Evolutionary conservation across 2,888 invertebrate species (phyloP), one percentile per base, ranked within the genome.

Genomic region (Sepiola atlantica): DNA sequence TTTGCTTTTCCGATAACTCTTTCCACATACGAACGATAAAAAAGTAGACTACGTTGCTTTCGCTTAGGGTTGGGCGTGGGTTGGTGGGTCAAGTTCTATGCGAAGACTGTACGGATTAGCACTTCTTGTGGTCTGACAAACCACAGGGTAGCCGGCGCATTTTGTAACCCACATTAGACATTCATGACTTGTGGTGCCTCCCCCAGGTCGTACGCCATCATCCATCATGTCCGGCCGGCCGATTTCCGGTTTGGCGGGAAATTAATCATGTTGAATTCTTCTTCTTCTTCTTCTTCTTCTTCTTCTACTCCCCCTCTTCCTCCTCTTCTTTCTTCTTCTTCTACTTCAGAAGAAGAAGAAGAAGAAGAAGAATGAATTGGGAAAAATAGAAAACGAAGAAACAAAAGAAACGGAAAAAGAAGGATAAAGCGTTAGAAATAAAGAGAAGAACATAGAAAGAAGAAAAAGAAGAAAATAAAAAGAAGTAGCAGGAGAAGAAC

Each of bases 1-100:
- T 77, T 77, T 77, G n/a, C 77, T 77, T 77, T 77, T 77, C n/a
- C 77, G 77, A 77, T 77, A 77, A 77, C 77, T 77, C 77, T 77
- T 77, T 32, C 77, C n/a, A 77, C n/a, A 45, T 45, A 45, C 77
- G 16, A n/a, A n/a, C 77, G 32, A n/a, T 77, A 77, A n/a, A 77
- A 77, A 77, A 77, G 77, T 77, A 77, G 77, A 4, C 77, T 77
- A n/a, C 45, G 8, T 45, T 45, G 45, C 45, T 45, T 77, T 77
- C 32, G n/a, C 16, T 77, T 77, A n/a, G 77, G 32, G n/a, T 14
- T 77, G 77, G 45, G 77, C n/a, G 18, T 16, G 32, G 45, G 45
- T 45, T 45, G 77, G n/a, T 77, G 77, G 45, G 77, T n/a, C 77
- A 32, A 16, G 32, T 14, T n/a, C n/a, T 77, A 18, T 77, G n/a